phyloP scores from a whole-genome alignment of 2,113 vertebrate species.

The Gorsachius goisagi region DNA sequence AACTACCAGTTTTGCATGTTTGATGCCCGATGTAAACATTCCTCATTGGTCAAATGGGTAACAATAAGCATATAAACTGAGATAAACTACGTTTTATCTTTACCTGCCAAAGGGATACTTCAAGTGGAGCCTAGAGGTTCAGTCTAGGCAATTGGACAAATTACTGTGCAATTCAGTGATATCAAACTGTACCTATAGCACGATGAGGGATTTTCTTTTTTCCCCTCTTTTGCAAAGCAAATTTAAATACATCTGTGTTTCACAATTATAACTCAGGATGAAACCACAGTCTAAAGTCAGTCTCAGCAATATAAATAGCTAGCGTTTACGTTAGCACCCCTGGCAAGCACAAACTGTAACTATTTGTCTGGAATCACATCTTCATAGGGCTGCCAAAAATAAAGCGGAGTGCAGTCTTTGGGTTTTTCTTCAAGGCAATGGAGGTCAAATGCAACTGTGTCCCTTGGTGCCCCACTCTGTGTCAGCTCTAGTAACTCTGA shows the following conservation, averaged over 20 bases:
- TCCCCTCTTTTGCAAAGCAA: neutral
- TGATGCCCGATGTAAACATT: neutral
- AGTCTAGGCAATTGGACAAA: neutral
- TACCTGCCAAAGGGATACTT: neutral
- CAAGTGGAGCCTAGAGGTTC: neutral
- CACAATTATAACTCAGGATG: neutral
- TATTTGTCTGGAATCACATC: neutral
- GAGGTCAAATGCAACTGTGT: neutral
- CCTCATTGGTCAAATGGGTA: neutral
- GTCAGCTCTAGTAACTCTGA: neutral
- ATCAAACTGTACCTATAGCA: neutral
- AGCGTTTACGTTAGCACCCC: neutral
- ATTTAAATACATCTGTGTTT: neutral
- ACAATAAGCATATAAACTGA: neutral
- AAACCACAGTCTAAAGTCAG: neutral
- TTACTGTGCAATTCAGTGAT: neutral
- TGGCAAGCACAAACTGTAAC: neutral
- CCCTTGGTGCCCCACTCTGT: neutral
- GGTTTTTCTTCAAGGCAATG: neutral
- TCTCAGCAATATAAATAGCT: neutral
- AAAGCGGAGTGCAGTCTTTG: rapidly evolving
- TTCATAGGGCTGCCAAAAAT: neutral
- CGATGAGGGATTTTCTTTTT: neutral
- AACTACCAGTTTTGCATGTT: neutral
- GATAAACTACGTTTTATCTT: neutral